These are phyloP conservation scores for Euwallacea fornicatus DNA, from an alignment of 1,140 invertebrate species.

Conservation along the genomic window DNA sequence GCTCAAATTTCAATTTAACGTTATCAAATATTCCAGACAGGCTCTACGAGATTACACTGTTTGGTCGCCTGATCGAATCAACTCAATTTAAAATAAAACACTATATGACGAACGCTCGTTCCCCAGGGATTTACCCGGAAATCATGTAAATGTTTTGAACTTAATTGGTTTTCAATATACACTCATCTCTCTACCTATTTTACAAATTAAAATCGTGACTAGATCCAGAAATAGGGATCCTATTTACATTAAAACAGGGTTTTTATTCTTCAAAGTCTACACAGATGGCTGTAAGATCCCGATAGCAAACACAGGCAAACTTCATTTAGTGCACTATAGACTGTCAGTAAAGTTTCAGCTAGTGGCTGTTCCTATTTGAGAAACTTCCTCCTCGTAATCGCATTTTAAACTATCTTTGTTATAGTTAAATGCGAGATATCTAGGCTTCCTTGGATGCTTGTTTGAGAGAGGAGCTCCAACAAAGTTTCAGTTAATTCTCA, in stretches of 20 bases:
- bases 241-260: too few species aligned
- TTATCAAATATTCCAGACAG: constrained; percentile 1
- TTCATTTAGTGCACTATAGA: constrained; percentile 6
- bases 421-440: constrained; percentile 23
- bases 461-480: neutral
- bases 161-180: too few species aligned
- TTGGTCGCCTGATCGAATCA: constrained; percentile 4
- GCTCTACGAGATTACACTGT: constrained; percentile 1
- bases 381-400: constrained; percentile 5
- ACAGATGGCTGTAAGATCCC: neutral
- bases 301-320: neutral
- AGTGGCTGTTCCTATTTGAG: neutral
- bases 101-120: neutral
- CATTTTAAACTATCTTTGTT: constrained; percentile 18
- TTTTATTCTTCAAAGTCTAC: too few species aligned
- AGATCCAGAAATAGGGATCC: too few species aligned
- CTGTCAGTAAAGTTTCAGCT: constrained; percentile 12
- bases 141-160: constrained; percentile 1
- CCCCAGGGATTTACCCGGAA: neutral
- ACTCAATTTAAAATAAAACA: constrained; percentile 16
- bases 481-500: neutral
- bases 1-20: neutral
- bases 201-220: too few species aligned
- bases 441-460: constrained; percentile 3
- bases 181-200: too few species aligned